Percentiles rank a stretch among this genome's conserved stretches.
These are phyloP conservation scores for Datnioides undecimradiatus DNA, from an alignment of 2,113 vertebrate genomes.

Conservation along the genomic window DNA sequence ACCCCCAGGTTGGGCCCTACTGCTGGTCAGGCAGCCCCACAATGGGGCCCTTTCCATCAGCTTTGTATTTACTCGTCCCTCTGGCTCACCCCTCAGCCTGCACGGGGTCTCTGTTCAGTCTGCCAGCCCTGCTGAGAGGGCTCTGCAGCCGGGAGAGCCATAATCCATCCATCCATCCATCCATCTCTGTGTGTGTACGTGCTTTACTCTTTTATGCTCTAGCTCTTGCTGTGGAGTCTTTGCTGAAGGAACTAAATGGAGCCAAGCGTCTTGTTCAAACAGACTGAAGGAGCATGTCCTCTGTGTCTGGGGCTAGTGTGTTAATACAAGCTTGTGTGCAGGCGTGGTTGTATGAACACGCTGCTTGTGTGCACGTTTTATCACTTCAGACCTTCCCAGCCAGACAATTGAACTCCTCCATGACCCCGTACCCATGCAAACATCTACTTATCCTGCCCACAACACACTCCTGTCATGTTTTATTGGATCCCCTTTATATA, in stretches of 20 bases:
- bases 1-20: conserved; percentile 64
- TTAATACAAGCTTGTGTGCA: conserved; percentile 48
- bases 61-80: conserved; percentile 79
- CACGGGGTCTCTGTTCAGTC: conserved; percentile 82
- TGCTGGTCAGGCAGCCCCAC: conserved; percentile 69
- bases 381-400: conserved; percentile 43
- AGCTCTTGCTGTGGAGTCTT: conserved; percentile 66
- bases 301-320: conserved; percentile 40
- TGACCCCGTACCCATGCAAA: conserved; percentile 53
- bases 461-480: conserved; percentile 59
- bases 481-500: conserved; percentile 44
- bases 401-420: conserved; percentile 55
- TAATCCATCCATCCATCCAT: conserved; percentile 76
- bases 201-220: conserved; percentile 66
- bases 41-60: conserved; percentile 72
- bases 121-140: conserved; percentile 77
- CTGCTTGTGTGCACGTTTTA: conserved; percentile 57
- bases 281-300: conserved; percentile 43
- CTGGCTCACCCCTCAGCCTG: conserved; percentile 73
- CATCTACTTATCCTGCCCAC: conserved; percentile 49
- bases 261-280: conserved; percentile 65
- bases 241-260: conserved; percentile 64
- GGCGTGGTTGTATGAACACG: conserved; percentile 39
- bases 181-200: conserved; percentile 63
- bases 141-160: conserved; percentile 64